phyloP scores from a whole-genome alignment of 2,797 vertebrate genomes.

The Semotilus atromaculatus region DNA sequence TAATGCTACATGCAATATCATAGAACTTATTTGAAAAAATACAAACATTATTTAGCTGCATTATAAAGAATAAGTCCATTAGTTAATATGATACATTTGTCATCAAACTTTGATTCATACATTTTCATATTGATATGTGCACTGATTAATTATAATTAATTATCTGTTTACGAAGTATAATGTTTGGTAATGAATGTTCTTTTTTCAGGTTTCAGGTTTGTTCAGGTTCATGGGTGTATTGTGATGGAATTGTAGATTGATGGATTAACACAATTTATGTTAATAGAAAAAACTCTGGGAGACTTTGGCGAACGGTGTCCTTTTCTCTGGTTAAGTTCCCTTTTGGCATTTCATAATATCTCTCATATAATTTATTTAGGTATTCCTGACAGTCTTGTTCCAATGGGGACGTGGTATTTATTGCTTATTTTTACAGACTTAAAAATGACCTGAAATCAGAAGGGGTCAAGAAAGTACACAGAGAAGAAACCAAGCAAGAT shows the following conservation, averaged over 20 bases:
- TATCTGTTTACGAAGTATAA: background rate
- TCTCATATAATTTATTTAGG: background rate
- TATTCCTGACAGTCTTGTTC: background rate
- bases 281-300: too few species aligned
- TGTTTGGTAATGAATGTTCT: background rate
- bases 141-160: background rate
- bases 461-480: background rate
- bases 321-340: background rate
- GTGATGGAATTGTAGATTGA: background rate
- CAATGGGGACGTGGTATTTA: background rate
- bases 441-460: background rate
- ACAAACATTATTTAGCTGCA: background rate
- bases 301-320: background rate
- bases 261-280: background rate
- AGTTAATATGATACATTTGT: background rate
- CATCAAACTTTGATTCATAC: background rate
- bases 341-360: background rate
- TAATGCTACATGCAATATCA: background rate
- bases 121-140: background rate
- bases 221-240: background rate
- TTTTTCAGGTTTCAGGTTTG: too few species aligned
- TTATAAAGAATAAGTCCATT: background rate
- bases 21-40: background rate
- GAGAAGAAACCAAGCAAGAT: constrained; percentile 14
- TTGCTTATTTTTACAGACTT: background rate